These are phyloP conservation scores for Orchesellides sinensis DNA, from an alignment of 2,888 invertebrate species.

Conservation along the genomic window DNA sequence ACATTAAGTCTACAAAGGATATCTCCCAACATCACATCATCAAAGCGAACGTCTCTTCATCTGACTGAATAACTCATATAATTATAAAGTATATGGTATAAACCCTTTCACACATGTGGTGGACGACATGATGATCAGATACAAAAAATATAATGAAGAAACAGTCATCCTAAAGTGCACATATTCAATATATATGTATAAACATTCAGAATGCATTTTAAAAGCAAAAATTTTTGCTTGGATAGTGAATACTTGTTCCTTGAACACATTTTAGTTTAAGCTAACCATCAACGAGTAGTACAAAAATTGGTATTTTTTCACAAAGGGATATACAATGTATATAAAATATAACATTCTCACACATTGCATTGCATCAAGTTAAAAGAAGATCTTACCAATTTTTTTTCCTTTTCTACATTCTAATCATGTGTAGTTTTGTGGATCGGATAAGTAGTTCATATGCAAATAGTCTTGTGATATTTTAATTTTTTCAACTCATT, in stretches of 20 bases:
- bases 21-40: neutral
- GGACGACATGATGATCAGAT: too few relatives aligned
- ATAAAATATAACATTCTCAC: too few relatives aligned
- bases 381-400: conserved; percentile 13
- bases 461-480: conserved; percentile 58
- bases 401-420: conserved; percentile 33
- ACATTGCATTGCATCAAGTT: neutral
- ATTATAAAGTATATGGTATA: neutral
- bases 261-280: conserved; percentile 49
- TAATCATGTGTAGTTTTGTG: conserved; percentile 42
- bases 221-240: neutral
- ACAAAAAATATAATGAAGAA: neutral
- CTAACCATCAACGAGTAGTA: conserved; percentile 21
- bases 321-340: conserved; percentile 29
- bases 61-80: neutral
- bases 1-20: neutral
- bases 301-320: conserved; percentile 29
- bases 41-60: neutral
- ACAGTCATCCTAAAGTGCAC: neutral
- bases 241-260: conserved; percentile 46
- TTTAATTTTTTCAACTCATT: conserved; percentile 53
- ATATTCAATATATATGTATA: neutral
- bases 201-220: neutral
- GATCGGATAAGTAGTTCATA: conserved; percentile 62
- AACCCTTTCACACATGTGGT: neutral